phyloP scores from a whole-genome alignment of 30 jellyfish, hydroid and myxozoan genomes.

The Turritopsis rubra region DNA sequence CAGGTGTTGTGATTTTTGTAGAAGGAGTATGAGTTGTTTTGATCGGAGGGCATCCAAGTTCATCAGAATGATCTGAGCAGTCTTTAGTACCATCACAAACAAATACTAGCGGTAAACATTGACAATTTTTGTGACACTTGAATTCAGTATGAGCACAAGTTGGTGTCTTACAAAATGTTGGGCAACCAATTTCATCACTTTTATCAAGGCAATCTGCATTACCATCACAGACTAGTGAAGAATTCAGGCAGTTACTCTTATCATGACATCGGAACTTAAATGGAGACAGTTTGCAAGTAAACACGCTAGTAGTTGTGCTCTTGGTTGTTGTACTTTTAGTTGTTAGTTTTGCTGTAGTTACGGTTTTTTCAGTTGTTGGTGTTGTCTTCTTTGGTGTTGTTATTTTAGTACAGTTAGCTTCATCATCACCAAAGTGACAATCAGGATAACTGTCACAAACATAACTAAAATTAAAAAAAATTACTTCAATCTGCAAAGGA shows the following conservation, averaged over 20 bases:
- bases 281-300: constrained; percentile 17
- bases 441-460: constrained; percentile 18
- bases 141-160: constrained; percentile 24
- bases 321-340: constrained; percentile 9
- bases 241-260: constrained; percentile 19
- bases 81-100: constrained; percentile 60
- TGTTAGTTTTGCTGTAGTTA: neutral
- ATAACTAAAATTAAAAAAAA: neutral
- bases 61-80: constrained; percentile 61
- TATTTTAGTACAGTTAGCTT: neutral
- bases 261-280: constrained; percentile 14
- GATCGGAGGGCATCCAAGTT: constrained; percentile 29
- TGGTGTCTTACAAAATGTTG: constrained; percentile 38
- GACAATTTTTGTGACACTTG: constrained; percentile 37
- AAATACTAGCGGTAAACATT: constrained; percentile 24
- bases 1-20: constrained; percentile 19
- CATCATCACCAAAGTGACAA: constrained; percentile 17
- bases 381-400: neutral
- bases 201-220: constrained; percentile 26
- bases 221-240: constrained; percentile 31
- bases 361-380: neutral
- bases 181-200: constrained; percentile 38
- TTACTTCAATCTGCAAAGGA: neutral
- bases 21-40: constrained; percentile 13
- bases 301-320: neutral